Evolutionary conservation across 2,113 vertebrate species (phyloP).

Genomic region (Myanophis thanlyinensis): DNA sequence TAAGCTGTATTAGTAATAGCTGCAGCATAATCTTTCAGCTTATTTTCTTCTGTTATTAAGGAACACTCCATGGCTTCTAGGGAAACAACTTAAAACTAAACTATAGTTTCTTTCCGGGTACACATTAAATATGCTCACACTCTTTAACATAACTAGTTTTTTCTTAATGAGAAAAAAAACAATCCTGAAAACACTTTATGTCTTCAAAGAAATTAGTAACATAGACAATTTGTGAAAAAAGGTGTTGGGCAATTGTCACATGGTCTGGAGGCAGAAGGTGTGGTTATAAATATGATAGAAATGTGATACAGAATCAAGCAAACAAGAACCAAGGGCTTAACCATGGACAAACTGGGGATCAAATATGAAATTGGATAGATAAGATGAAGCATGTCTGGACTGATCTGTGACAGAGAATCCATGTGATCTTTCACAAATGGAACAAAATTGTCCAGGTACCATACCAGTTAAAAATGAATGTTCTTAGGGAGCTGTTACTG

Average conservation of each 20-base stretch:
- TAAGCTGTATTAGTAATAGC: conserved; percentile 56
- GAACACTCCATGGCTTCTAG: conserved; percentile 60
- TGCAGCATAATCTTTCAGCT: conserved; percentile 60
- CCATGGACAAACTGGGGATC: background rate
- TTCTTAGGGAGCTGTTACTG: background rate
- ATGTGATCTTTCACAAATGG: background rate
- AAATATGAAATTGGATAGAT: background rate
- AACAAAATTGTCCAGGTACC: background rate
- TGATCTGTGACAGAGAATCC: background rate
- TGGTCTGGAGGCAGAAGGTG: background rate
- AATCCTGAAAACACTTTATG: conserved; percentile 29
- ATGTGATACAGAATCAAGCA: background rate
- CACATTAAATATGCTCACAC: conserved; percentile 37
- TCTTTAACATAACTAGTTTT: conserved; percentile 28
- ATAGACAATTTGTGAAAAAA: conserved; percentile 9
- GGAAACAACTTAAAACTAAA: conserved; percentile 58
- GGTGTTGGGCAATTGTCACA: background rate
- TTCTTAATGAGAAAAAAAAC: background rate
- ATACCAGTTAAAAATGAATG: background rate
- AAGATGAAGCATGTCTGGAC: background rate
- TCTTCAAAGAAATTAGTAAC: conserved; percentile 4
- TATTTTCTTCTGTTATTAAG: conserved; percentile 57
- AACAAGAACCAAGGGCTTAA: background rate
- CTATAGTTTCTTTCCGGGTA: conserved; percentile 45
- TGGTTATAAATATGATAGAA: background rate